phyloP scores from a whole-genome alignment of 2,888 invertebrate genomes.

The Thera obeliscata region DNA sequence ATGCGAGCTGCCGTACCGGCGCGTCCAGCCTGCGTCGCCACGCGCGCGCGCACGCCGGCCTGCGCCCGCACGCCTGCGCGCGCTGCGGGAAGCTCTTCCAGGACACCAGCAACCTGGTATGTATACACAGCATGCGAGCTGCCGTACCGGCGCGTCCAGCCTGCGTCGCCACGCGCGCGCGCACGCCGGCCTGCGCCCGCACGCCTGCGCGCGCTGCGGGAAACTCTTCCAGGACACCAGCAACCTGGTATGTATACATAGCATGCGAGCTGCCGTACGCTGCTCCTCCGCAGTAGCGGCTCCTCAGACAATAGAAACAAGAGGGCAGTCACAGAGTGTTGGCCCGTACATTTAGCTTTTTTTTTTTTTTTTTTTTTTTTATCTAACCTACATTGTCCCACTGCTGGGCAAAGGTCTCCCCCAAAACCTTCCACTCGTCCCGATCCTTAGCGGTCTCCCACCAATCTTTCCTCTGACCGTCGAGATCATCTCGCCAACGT shows the following conservation, averaged over 20 bases:
- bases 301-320: too few relatives aligned
- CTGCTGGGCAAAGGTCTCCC: too few relatives aligned
- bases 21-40: constrained; percentile 68
- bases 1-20: constrained; percentile 44
- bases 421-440: too few relatives aligned
- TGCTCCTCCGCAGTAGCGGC: too few relatives aligned
- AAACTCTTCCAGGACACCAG: constrained; percentile 69
- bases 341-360: too few relatives aligned
- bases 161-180: constrained; percentile 68
- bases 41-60: constrained; percentile 61
- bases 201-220: constrained; percentile 65
- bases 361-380: too few relatives aligned
- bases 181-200: constrained; percentile 55
- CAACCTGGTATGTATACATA: constrained; percentile 47
- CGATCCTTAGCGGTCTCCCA: too few relatives aligned
- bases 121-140: not conserved
- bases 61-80: constrained; percentile 56
- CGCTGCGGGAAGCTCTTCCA: constrained; percentile 69
- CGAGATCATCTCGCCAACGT: too few relatives aligned
- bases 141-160: constrained; percentile 62
- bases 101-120: constrained; percentile 61
- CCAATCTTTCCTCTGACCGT: too few relatives aligned
- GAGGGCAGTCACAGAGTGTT: too few relatives aligned
- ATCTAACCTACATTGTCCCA: too few relatives aligned
- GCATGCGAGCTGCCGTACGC: too few relatives aligned